Conservation (phyloP, 2,113 vertebrate genomes). For the Caranx melampygus region DNA sequence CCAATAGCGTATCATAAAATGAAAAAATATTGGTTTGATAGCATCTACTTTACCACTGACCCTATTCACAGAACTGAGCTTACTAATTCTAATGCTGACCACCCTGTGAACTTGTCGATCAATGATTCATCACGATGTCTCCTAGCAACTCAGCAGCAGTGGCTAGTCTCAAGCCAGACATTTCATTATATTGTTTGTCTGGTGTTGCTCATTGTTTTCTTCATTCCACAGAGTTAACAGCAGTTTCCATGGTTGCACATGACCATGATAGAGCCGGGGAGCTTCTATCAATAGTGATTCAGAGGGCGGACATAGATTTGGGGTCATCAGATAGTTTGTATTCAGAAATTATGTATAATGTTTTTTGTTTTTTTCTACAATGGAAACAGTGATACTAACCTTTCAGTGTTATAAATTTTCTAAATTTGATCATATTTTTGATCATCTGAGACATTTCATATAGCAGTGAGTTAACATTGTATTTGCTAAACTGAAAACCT, state of each 20-base stretch:
- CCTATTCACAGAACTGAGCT: neutral
- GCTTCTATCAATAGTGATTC: constrained; percentile 8
- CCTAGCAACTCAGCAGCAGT: constrained; percentile 49
- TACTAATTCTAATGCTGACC: constrained; percentile 42
- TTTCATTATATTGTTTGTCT: constrained; percentile 68
- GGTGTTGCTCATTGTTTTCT: constrained; percentile 61
- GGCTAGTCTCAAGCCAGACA: constrained; percentile 39
- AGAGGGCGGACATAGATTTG: constrained; percentile 5
- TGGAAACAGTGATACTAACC: neutral
- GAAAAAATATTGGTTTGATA: neutral
- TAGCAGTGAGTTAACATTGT: neutral
- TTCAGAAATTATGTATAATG: neutral
- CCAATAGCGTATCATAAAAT: neutral
- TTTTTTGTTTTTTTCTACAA: neutral
- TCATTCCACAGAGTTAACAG: constrained; percentile 67
- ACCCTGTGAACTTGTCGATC: constrained; percentile 57
- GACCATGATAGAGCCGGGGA: constrained; percentile 28
- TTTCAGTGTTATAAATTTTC: neutral
- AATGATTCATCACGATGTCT: constrained; percentile 59
- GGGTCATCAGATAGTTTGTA: neutral
- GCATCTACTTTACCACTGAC: neutral
- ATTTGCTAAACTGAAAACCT: constrained; percentile 10
- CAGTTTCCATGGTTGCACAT: constrained; percentile 59
- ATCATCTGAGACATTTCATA: neutral
- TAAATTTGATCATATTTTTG: neutral